A percentile compares a stretch with the other conserved stretches of the same genome.
Evolutionary conservation across 1,140 invertebrate genomes (phyloP).

Genomic region (Drosophila setifemur): DNA sequence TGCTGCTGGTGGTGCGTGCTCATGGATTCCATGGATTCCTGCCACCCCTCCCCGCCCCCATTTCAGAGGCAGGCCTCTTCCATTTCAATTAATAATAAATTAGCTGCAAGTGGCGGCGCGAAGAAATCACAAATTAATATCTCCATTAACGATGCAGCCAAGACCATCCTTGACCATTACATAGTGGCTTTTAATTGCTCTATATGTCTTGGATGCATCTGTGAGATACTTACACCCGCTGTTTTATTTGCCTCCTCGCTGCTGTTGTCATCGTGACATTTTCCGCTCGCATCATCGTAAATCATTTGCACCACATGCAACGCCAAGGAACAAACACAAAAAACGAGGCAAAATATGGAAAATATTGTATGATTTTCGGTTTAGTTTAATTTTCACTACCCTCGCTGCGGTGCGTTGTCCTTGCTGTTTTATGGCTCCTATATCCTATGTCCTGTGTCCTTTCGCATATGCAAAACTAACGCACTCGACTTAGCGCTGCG

Average conservation of each 20-base stretch:
- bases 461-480: slow-evolving; percentile 62
- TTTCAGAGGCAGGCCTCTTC: slow-evolving; percentile 4
- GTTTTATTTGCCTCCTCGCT: slow-evolving; percentile 38
- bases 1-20: slow-evolving; percentile 4
- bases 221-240: slow-evolving; percentile 44
- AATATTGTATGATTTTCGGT: slow-evolving; percentile 35
- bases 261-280: slow-evolving; percentile 49
- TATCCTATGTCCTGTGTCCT: no score
- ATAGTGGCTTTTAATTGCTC: slow-evolving; percentile 55
- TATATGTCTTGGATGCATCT: slow-evolving; percentile 28
- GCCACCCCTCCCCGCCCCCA: not conserved
- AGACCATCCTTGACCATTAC: slow-evolving; percentile 31
- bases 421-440: slow-evolving; percentile 68
- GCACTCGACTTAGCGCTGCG: slow-evolving; percentile 42
- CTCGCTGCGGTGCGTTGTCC: slow-evolving; percentile 45
- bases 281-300: slow-evolving; percentile 68
- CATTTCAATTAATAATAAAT: slow-evolving; percentile 80
- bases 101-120: slow-evolving; percentile 56
- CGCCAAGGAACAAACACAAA: slow-evolving; percentile 20
- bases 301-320: slow-evolving; percentile 73
- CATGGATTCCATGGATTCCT: not conserved
- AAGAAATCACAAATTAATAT: slow-evolving; percentile 75
- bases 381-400: slow-evolving; percentile 37
- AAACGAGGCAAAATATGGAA: slow-evolving; percentile 35
- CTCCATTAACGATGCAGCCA: slow-evolving; percentile 51